Percentiles rank a stretch among this genome's conserved stretches.
Conservation (phyloP, 2,888 invertebrate species). For the Entomobrya proxima region DNA sequence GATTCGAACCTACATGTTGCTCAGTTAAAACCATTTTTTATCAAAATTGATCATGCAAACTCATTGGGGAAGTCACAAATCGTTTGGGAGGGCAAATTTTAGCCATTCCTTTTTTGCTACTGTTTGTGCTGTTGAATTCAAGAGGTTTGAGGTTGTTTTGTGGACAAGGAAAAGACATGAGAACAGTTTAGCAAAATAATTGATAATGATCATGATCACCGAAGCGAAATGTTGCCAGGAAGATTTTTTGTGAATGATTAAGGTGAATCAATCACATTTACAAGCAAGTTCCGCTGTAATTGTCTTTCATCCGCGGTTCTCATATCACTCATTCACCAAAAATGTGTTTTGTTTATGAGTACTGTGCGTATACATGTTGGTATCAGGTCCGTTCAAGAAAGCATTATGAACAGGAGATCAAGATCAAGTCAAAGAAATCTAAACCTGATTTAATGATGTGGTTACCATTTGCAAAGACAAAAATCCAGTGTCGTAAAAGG, state of each 20-base stretch:
- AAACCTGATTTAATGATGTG: constrained; percentile 62
- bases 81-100: background rate
- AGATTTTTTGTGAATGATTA: background rate
- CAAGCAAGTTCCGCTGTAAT: background rate
- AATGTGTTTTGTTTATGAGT: too few relatives aligned
- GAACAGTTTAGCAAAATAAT: background rate
- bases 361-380: background rate
- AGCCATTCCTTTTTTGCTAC: background rate
- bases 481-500: constrained; percentile 53
- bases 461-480: constrained; percentile 44
- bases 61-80: constrained; percentile 23
- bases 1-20: constrained; percentile 50
- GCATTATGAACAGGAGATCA: background rate
- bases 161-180: background rate
- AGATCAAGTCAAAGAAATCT: background rate
- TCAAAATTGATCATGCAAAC: constrained; percentile 5
- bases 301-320: background rate
- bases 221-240: background rate
- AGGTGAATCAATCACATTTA: background rate
- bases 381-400: background rate
- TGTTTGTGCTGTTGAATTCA: background rate
- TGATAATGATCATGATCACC: constrained; percentile 17
- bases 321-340: background rate
- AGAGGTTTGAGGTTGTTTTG: background rate
- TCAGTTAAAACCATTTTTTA: constrained; percentile 24